These are phyloP conservation scores for Pseudobourletiella spinata DNA, from an alignment of 1,140 invertebrate genomes.

Conservation along the genomic window DNA sequence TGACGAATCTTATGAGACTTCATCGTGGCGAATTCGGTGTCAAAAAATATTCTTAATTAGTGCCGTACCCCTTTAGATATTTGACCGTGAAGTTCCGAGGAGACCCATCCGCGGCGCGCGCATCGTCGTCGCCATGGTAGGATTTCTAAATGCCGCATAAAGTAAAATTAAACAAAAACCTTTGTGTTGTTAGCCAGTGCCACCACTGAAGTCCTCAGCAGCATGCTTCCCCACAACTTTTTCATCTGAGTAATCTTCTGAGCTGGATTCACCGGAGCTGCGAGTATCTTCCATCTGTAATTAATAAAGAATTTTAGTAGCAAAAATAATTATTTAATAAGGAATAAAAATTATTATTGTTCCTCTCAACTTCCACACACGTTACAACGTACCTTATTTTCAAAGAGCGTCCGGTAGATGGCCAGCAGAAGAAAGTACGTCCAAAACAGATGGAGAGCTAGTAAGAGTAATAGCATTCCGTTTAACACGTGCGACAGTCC, in stretches of 20 bases:
- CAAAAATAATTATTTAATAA: not conserved
- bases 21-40: too few relatives aligned
- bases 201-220: too few relatives aligned
- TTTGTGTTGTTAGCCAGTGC: too few relatives aligned
- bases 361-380: too few relatives aligned
- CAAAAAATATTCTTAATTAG: too few relatives aligned
- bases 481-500: slow-evolving; percentile 95
- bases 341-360: not conserved
- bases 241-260: not conserved
- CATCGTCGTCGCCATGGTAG: too few relatives aligned
- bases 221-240: slow-evolving; percentile 38
- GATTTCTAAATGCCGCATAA: too few relatives aligned
- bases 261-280: not conserved
- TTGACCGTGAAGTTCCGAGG: too few relatives aligned
- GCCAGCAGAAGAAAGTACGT: slow-evolving; percentile 86
- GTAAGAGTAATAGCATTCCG: slow-evolving; percentile 65
- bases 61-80: too few relatives aligned
- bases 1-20: too few relatives aligned
- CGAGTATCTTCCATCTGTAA: not conserved
- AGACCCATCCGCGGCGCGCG: too few relatives aligned
- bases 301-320: not conserved
- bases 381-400: not conserved
- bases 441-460: slow-evolving; percentile 86
- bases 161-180: too few relatives aligned
- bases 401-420: slow-evolving; percentile 48